Evolutionary conservation across 2,888 invertebrate species (phyloP).

Genomic region (Willowsia nigromaculata): DNA sequence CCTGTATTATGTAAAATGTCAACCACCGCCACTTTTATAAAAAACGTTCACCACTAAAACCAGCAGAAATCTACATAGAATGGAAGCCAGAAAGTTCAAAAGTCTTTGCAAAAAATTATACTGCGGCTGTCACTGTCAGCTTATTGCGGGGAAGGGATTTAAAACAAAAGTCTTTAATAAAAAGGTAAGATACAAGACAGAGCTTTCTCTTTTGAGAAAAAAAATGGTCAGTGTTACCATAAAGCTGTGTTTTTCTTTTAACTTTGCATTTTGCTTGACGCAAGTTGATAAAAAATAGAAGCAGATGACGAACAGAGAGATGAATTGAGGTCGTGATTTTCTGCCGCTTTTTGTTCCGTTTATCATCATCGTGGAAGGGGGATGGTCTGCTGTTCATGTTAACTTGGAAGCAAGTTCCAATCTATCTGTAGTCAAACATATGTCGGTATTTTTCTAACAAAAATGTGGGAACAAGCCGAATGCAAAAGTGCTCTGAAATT

Average conservation of each 20-base stretch:
- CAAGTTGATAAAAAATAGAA: neutral
- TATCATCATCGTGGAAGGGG: neutral
- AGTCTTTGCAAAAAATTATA: neutral
- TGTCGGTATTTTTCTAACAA: conserved; percentile 19
- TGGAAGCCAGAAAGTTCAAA: conserved; percentile 23
- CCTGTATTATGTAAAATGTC: conserved; percentile 16
- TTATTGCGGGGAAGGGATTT: neutral
- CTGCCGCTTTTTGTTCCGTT: neutral
- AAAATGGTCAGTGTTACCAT: conserved; percentile 13
- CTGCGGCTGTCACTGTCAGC: neutral
- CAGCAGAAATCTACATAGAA: neutral
- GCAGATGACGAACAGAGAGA: neutral
- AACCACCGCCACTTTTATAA: conserved; percentile 4
- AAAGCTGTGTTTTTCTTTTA: neutral
- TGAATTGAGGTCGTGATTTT: neutral
- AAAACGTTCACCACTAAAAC: neutral
- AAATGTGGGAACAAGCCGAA: conserved; percentile 4
- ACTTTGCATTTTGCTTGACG: neutral
- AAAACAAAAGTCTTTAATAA: neutral
- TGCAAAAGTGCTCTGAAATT: conserved; percentile 3
- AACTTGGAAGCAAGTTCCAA: neutral
- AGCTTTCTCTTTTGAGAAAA: neutral
- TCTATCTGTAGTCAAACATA: conserved; percentile 8
- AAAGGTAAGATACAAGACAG: neutral
- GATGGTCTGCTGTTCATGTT: neutral